Base-by-base conservation (phyloP, 2,113 vertebrate genomes). In the Micromys minutus region DNA sequence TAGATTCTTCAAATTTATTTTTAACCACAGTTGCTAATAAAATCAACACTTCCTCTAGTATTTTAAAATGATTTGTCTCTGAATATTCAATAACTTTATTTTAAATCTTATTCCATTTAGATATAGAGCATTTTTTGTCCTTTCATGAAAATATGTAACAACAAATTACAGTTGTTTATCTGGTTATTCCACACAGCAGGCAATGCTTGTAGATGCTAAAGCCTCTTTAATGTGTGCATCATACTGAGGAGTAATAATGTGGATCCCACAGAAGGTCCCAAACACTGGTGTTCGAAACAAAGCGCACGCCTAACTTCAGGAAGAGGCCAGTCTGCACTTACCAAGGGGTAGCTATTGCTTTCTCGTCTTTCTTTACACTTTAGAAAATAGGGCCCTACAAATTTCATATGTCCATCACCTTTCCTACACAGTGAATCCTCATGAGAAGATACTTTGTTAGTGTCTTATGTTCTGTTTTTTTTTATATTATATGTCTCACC, bases 1-100 rank as follows among this genome's bases (percentile, higher is more conserved):
- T 89, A 63, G 29, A 11, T 26, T 96, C 84, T 86, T 93, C 59
- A 74, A 24, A 93, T 88, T 77, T 93, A 86, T 90, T 81, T 75
- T 90, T 88, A 76, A 91, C 61, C 45, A 61, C 3, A 5, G 39
- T 45, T 75, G 15, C 9, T 81, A 74, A 95, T 75, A 94, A 95
- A 94, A 47, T 69, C 42, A 95, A 61, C 10, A 76, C 39, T n/a
- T 88, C 8, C 6, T 87, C 13, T 75, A 87, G 71, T n/a, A 83
- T 94, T 80, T 95, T 92, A 61, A 93, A 96, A 79, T 69, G 15
- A 81, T 88, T 85, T 97, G 47, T 47, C 12, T 61, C 29, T 22
- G 42, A 52, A 93, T 89, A 19, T 91, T 89, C 31, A 71, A 21
- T 55, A 86, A 89, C 59, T 87, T 85, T 31, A 86, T 79, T n/a